Conservation (phyloP, 2,113 vertebrate species). For the Chaenogobius annularis region DNA sequence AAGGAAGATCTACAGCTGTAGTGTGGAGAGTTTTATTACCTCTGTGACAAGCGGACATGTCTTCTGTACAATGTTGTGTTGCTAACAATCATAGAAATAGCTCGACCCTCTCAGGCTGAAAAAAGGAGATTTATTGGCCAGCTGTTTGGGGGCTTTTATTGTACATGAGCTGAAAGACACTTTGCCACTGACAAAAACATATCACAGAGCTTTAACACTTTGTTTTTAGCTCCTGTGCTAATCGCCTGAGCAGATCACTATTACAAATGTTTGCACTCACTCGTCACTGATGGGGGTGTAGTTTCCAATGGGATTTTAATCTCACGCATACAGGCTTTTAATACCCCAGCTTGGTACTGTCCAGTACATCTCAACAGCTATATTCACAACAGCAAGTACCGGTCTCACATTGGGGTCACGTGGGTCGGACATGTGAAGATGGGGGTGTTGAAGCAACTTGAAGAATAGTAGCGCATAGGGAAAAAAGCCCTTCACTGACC, state of each 20-base stretch:
- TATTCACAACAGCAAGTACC: slow-evolving; percentile 47
- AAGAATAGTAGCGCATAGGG: background rate
- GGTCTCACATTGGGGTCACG: slow-evolving; percentile 54
- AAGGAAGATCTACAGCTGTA: slow-evolving; percentile 32
- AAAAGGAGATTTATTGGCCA: slow-evolving; percentile 40
- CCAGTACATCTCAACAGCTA: slow-evolving; percentile 33
- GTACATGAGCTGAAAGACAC: slow-evolving; percentile 35
- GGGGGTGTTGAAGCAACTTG: background rate
- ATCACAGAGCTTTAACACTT: slow-evolving; percentile 44
- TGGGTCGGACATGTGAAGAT: slow-evolving; percentile 57
- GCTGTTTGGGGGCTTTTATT: slow-evolving; percentile 33
- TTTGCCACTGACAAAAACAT: slow-evolving; percentile 30
- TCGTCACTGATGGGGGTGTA: slow-evolving; percentile 24
- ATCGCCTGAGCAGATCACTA: slow-evolving; percentile 64
- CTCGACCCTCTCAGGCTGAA: slow-evolving; percentile 31
- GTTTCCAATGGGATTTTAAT: slow-evolving; percentile 53
- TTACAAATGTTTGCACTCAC: slow-evolving; percentile 59
- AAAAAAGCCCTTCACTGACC: background rate
- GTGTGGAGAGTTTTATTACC: slow-evolving; percentile 51
- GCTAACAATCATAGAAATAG: slow-evolving; percentile 30
- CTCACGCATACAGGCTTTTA: slow-evolving; percentile 38
- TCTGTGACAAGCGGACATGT: slow-evolving; percentile 34
- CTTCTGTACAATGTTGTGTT: slow-evolving; percentile 23
- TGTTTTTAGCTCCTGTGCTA: slow-evolving; percentile 62
- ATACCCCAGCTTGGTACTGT: slow-evolving; percentile 21